Evolutionary conservation across 2,113 vertebrate species (phyloP).

Genomic region (Sterrhoptilus dennistouni): DNA sequence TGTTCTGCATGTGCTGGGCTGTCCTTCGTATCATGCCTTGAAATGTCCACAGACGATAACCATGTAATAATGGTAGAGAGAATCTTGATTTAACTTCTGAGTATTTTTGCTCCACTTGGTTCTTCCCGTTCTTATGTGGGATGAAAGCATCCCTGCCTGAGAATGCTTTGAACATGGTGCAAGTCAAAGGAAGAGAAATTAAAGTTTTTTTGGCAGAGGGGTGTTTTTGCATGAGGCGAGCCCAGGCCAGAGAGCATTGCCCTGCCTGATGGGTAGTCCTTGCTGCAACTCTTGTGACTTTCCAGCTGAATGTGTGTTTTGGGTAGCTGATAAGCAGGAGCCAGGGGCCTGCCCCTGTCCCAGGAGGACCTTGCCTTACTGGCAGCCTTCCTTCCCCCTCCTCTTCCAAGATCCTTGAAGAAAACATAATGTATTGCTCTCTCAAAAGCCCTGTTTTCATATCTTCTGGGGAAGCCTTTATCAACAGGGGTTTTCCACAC

Average conservation of each 20-base stretch:
- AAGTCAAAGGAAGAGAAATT: background rate
- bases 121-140: rapidly evolving
- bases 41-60: background rate
- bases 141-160: background rate
- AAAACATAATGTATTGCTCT: background rate
- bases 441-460: background rate
- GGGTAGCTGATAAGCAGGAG: conserved; percentile 51
- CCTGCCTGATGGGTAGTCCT: background rate
- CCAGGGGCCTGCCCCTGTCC: conserved; percentile 30
- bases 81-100: background rate
- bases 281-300: conserved; percentile 7
- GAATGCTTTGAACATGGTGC: background rate
- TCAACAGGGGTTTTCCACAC: background rate
- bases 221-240: background rate
- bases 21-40: background rate
- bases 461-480: background rate
- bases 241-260: background rate
- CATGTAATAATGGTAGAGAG: rapidly evolving
- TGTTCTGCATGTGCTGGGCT: background rate
- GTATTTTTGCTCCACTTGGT: background rate
- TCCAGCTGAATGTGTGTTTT: conserved; percentile 40
- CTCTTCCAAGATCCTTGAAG: background rate
- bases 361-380: conserved; percentile 22
- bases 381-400: background rate
- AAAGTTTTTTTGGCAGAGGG: background rate